These are phyloP conservation scores for Centrocercus urophasianus DNA, from an alignment of 2,113 vertebrate genomes.

Conservation along the genomic window DNA sequence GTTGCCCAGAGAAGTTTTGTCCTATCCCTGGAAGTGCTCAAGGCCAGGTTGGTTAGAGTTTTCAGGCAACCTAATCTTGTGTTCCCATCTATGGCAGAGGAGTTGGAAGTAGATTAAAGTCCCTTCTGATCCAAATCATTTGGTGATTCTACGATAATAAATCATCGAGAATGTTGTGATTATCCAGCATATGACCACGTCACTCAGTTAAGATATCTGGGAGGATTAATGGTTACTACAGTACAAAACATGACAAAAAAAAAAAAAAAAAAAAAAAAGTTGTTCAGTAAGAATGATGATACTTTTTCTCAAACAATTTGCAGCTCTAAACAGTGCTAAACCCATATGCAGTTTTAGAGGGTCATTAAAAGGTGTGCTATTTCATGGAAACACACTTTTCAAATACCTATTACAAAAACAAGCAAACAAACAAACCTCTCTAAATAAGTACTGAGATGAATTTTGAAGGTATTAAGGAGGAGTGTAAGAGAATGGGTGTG, in stretches of 20 bases:
- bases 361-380: background rate
- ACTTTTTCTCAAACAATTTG: background rate
- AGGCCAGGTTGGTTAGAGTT: too few species aligned
- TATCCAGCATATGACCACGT: background rate
- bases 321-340: background rate
- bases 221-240: background rate
- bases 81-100: too few species aligned
- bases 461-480: background rate
- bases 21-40: too few species aligned
- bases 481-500: background rate
- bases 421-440: background rate
- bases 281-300: background rate
- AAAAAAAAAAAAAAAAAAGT: background rate
- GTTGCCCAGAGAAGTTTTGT: too few species aligned
- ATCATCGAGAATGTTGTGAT: background rate
- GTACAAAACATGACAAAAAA: background rate
- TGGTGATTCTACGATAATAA: background rate
- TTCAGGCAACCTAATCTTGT: too few species aligned
- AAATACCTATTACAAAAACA: background rate
- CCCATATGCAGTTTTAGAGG: background rate
- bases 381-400: background rate
- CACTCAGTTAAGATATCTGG: background rate
- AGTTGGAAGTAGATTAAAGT: too few species aligned
- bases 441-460: background rate
- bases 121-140: too few species aligned